Evolutionary conservation across 2,113 vertebrate species (phyloP).

Genomic region (Cariama cristata): DNA sequence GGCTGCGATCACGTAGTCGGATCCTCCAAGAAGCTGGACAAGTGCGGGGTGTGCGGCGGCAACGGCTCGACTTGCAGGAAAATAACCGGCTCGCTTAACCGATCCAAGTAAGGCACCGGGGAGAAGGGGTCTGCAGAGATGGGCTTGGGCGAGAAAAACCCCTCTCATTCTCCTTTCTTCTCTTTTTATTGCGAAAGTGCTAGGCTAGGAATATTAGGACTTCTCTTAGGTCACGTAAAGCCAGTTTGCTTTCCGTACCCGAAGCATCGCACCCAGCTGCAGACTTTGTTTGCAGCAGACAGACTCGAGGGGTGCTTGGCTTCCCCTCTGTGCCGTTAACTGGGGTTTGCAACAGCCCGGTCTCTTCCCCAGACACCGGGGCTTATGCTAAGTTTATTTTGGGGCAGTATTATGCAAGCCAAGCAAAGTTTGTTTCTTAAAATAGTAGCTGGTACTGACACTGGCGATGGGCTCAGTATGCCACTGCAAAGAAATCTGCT

Average conservation of each 20-base stretch:
- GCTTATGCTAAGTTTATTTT: not conserved
- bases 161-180: not conserved
- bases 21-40: constrained; percentile 92
- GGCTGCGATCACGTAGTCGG: constrained; percentile 93
- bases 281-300: not conserved
- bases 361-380: not conserved
- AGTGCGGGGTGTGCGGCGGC: constrained; percentile 92
- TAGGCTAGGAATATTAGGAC: not conserved
- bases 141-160: not conserved
- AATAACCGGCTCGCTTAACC: constrained; percentile 88
- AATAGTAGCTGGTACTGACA: not conserved
- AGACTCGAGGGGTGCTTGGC: not conserved
- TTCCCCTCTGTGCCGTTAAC: not conserved
- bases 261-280: not conserved
- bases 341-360: not conserved
- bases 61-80: constrained; percentile 89
- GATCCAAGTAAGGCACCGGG: constrained; percentile 79
- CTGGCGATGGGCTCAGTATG: accelerated
- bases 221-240: not conserved
- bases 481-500: not conserved
- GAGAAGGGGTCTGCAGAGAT: not conserved
- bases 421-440: not conserved
- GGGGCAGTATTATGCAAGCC: not conserved
- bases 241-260: not conserved
- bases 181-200: not conserved